These are phyloP conservation scores for Gibbula magus DNA, from an alignment of 2,888 invertebrate species.

Conservation along the genomic window DNA sequence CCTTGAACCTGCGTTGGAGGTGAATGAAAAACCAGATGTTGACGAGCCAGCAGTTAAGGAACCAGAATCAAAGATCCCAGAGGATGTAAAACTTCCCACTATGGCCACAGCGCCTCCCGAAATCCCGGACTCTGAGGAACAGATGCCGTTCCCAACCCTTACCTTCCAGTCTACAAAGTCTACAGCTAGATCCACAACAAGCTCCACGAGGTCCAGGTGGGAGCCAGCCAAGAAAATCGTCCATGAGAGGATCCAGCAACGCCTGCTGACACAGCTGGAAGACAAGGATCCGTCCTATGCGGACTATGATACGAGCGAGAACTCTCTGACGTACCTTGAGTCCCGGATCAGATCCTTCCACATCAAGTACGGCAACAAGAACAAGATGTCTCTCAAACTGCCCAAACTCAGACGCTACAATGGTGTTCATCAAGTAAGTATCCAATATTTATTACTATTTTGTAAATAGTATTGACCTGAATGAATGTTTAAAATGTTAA, in stretches of 20 bases:
- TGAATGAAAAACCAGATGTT: background rate
- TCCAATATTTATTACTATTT: too few species aligned
- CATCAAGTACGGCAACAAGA: constrained; percentile 53
- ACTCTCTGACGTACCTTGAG: constrained; percentile 61
- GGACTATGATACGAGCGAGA: constrained; percentile 67
- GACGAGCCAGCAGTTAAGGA: background rate
- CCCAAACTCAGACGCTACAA: constrained; percentile 63
- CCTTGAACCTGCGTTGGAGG: background rate
- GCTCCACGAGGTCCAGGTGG: constrained; percentile 40
- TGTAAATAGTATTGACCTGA: too few species aligned
- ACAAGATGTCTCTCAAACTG: constrained; percentile 52
- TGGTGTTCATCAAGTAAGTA: constrained; percentile 47
- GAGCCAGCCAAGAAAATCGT: constrained; percentile 55
- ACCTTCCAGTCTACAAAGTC: background rate
- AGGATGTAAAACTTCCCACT: background rate
- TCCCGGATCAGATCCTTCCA: constrained; percentile 62
- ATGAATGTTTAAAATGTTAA: too few species aligned
- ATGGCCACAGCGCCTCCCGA: background rate
- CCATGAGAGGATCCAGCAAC: constrained; percentile 54
- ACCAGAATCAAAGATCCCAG: background rate
- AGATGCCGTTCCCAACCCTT: background rate
- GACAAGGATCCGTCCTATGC: constrained; percentile 42
- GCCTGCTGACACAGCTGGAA: constrained; percentile 31
- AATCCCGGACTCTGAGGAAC: background rate
- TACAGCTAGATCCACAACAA: background rate